Percentiles rank a stretch among this genome's conserved stretches.
phyloP scores from a whole-genome alignment of 2,888 invertebrate species.

The Oegoconia quadripuncta region DNA sequence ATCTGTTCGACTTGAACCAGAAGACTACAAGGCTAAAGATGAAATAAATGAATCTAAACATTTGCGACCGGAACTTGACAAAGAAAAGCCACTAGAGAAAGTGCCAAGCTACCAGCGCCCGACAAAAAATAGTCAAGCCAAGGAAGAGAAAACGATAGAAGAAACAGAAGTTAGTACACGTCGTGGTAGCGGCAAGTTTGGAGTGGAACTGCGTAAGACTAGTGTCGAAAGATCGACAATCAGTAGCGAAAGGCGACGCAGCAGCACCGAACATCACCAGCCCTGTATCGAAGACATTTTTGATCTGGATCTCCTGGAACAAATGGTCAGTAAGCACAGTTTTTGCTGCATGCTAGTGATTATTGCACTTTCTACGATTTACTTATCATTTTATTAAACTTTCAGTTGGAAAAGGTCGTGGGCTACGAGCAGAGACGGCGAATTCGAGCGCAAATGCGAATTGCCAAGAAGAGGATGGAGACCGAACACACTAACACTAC shows the following conservation, averaged over 20 bases:
- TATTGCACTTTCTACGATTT: constrained; percentile 25
- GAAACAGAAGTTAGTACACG: constrained; percentile 69
- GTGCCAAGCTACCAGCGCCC: constrained; percentile 57
- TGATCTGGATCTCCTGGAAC: constrained; percentile 84
- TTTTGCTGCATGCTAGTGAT: constrained; percentile 33
- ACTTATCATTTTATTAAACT: constrained; percentile 36
- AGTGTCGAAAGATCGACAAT: constrained; percentile 71
- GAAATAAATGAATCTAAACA: background rate
- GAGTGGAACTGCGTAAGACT: constrained; percentile 81
- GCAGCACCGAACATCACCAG: constrained; percentile 68
- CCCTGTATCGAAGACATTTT: constrained; percentile 85
- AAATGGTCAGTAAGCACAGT: constrained; percentile 78
- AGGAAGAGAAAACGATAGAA: constrained; percentile 49
- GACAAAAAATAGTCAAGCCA: constrained; percentile 60
- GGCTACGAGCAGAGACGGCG: constrained; percentile 88
- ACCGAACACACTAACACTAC: constrained; percentile 34
- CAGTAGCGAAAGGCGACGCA: constrained; percentile 66
- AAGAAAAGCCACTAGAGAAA: constrained; percentile 41
- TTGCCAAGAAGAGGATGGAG: constrained; percentile 82
- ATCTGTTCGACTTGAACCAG: constrained; percentile 30
- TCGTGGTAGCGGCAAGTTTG: constrained; percentile 81
- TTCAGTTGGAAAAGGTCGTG: constrained; percentile 85
- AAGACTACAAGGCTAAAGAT: constrained; percentile 21
- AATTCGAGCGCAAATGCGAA: constrained; percentile 87
- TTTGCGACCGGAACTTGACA: constrained; percentile 22